Conservation (phyloP, 2,113 vertebrate genomes). For the Menura novaehollandiae region DNA sequence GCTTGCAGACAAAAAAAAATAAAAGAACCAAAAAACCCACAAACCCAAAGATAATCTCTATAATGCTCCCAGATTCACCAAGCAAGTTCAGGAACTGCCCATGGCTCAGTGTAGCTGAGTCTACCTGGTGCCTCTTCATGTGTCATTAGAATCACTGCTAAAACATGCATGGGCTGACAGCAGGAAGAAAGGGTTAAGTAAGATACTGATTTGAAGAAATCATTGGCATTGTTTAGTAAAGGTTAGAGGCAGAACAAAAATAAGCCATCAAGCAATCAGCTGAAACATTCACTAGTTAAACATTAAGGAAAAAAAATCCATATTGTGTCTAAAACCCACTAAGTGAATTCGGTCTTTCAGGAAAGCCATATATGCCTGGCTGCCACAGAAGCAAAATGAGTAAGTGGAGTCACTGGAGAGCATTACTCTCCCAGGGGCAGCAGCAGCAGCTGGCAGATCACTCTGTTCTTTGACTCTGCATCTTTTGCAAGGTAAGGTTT, state of each 20-base stretch:
- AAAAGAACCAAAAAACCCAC: background rate
- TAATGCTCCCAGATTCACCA: slow-evolving; percentile 3
- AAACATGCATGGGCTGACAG: background rate
- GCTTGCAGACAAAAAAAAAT: slow-evolving; percentile 55
- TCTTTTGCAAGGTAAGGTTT: background rate
- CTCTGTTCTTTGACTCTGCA: background rate
- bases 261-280: background rate
- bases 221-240: slow-evolving; percentile 46
- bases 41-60: background rate
- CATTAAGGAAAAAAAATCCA: background rate
- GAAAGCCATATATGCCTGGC: background rate
- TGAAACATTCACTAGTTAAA: background rate
- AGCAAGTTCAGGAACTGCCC: slow-evolving; percentile 49
- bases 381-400: background rate
- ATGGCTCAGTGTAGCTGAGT: slow-evolving; percentile 1
- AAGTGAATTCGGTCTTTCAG: background rate
- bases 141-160: background rate
- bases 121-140: background rate
- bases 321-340: background rate
- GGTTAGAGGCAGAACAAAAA: slow-evolving; percentile 46
- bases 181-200: background rate
- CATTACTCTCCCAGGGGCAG: fast-evolving
- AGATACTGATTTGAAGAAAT: background rate
- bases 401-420: background rate
- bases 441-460: background rate